Conservation (phyloP, 2,888 invertebrate species). For the Oscheius sp. region DNA sequence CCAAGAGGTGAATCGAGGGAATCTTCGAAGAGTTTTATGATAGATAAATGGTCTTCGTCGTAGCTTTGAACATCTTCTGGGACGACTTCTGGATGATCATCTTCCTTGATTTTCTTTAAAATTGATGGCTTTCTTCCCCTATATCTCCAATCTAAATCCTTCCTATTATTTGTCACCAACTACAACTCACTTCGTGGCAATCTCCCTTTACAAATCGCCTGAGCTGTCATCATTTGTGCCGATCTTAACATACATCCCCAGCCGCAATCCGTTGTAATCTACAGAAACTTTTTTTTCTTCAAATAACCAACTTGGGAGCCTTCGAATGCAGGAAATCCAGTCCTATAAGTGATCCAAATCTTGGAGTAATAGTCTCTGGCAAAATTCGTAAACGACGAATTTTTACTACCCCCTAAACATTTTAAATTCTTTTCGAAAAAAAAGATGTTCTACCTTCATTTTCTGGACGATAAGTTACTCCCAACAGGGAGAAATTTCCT, state of each 20-base stretch:
- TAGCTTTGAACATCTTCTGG: neutral
- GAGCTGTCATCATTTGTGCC: slow-evolving; percentile 91
- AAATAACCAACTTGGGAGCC: slow-evolving; percentile 32
- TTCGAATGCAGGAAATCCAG: slow-evolving; percentile 47
- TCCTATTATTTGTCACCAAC: too few species aligned
- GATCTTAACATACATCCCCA: slow-evolving; percentile 91
- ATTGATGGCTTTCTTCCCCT: slow-evolving; percentile 32
- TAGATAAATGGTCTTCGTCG: slow-evolving; percentile 37
- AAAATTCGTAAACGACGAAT: slow-evolving; percentile 44
- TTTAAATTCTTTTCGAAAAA: slow-evolving; percentile 2
- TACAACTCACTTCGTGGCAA: slow-evolving; percentile 81
- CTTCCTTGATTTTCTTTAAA: neutral
- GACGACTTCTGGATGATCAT: neutral
- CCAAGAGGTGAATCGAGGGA: slow-evolving; percentile 43
- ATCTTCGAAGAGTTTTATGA: slow-evolving; percentile 59
- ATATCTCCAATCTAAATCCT: slow-evolving; percentile 32
- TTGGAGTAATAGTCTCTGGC: slow-evolving; percentile 53
- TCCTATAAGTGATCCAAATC: slow-evolving; percentile 80
- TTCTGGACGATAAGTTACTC: slow-evolving; percentile 22
- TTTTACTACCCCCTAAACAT: slow-evolving; percentile 17
- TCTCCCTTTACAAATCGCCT: slow-evolving; percentile 84
- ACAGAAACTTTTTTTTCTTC: slow-evolving; percentile 56
- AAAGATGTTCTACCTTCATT: slow-evolving; percentile 1
- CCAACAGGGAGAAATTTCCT: slow-evolving; percentile 39
- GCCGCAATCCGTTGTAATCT: slow-evolving; percentile 87